Evolutionary conservation across 2,888 invertebrate genomes (phyloP).

Genomic region (Chrysopilus asiliformis): DNA sequence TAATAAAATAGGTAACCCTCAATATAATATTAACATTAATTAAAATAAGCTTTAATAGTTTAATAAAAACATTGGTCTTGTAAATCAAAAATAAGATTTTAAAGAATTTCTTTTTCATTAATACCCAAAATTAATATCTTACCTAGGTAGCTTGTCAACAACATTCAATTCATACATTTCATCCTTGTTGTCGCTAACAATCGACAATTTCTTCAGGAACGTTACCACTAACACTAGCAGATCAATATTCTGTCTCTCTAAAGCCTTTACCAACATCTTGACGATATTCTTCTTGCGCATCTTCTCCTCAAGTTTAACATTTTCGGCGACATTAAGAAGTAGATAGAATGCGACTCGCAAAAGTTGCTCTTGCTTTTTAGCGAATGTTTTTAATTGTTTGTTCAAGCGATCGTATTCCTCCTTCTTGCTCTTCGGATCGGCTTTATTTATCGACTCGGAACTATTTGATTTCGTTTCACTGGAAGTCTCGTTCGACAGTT

Average conservation of each 20-base stretch:
- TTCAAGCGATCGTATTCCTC: constrained; percentile 68
- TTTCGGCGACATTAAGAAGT: constrained; percentile 89
- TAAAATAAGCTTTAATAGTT: too few species aligned
- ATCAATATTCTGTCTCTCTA: constrained; percentile 84
- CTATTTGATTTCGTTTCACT: constrained; percentile 29
- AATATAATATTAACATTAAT: too few species aligned
- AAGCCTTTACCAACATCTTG: constrained; percentile 69
- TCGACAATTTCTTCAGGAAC: constrained; percentile 88
- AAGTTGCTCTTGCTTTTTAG: constrained; percentile 87
- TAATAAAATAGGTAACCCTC: too few species aligned
- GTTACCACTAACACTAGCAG: constrained; percentile 79
- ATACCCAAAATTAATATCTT: constrained; percentile 61
- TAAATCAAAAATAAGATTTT: constrained; percentile 46
- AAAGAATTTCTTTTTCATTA: constrained; percentile 44
- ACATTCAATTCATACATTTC: constrained; percentile 73
- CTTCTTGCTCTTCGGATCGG: constrained; percentile 38
- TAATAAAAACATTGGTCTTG: constrained; percentile 54
- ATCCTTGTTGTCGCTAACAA: constrained; percentile 89
- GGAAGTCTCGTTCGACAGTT: constrained; percentile 33
- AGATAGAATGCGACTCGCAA: constrained; percentile 85
- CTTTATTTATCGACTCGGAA: constrained; percentile 26
- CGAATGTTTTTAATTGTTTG: constrained; percentile 63
- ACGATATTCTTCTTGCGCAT: constrained; percentile 91
- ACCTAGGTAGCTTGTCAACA: constrained; percentile 69
- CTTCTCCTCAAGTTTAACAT: constrained; percentile 89